Conservation (phyloP, 2,113 vertebrate species). For the Xenopus laevis region DNA sequence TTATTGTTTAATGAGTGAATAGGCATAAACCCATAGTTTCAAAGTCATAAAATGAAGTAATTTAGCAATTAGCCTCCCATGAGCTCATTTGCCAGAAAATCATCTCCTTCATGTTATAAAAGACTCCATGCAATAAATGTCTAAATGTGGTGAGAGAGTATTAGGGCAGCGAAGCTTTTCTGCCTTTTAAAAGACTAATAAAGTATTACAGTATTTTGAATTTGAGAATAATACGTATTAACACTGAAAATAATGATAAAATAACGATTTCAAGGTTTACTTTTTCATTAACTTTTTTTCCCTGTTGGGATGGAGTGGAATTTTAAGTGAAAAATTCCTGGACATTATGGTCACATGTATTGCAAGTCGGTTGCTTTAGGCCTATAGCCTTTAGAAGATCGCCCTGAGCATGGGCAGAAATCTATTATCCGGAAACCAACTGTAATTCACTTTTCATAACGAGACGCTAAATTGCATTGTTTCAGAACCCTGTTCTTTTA, state of each 20-base stretch:
- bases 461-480: too few species aligned
- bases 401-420: too few species aligned
- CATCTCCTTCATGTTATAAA: conserved; percentile 9
- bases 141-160: background rate
- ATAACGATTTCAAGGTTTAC: background rate
- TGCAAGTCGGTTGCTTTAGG: too few species aligned
- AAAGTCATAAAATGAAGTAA: conserved; percentile 40
- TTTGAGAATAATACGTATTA: conserved; percentile 8
- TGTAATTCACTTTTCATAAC: too few species aligned
- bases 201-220: conserved; percentile 20
- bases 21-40: conserved; percentile 37
- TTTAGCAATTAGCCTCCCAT: conserved; percentile 36
- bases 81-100: conserved; percentile 30
- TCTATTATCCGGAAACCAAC: too few species aligned
- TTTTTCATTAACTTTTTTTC: conserved; percentile 3
- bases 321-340: background rate
- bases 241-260: background rate
- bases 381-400: too few species aligned
- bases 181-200: conserved; percentile 15
- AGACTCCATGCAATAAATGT: background rate
- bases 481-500: too few species aligned
- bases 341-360: too few species aligned
- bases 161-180: conserved; percentile 14
- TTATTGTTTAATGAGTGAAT: conserved; percentile 43
- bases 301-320: background rate